Evolutionary conservation across 2,113 vertebrate genomes (phyloP).

Genomic region (Cyphomyrus plagiostoma): DNA sequence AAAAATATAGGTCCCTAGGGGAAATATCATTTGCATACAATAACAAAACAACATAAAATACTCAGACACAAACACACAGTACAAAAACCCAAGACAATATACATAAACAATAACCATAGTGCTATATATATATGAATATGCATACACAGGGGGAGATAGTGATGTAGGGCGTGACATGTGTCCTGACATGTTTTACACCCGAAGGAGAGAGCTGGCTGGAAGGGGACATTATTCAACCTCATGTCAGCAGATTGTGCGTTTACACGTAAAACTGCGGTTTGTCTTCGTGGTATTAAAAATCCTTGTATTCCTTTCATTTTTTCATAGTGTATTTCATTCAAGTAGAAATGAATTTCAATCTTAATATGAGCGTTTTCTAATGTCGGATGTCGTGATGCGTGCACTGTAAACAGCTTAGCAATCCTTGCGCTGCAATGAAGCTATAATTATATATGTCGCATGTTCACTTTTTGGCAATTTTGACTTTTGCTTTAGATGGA

Average conservation of each 20-base stretch:
- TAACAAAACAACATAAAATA: not conserved
- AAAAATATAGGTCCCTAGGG: not conserved
- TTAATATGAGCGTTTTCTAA: not conserved
- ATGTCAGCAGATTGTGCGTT: not conserved
- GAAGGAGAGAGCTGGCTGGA: not conserved
- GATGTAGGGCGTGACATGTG: no score
- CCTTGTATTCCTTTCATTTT: not conserved
- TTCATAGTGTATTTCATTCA: not conserved
- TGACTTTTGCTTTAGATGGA: not conserved
- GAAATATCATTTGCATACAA: not conserved
- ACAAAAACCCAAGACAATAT: not conserved
- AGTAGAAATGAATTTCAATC: not conserved
- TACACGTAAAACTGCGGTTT: not conserved
- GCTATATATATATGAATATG: not conserved
- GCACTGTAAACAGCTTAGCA: not conserved
- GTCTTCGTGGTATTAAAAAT: not conserved
- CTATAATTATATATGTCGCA: not conserved
- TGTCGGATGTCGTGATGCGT: not conserved
- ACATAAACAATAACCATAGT: not conserved
- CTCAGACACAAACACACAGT: not conserved
- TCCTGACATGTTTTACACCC: not conserved
- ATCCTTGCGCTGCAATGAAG: not conserved
- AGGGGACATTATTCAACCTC: not conserved
- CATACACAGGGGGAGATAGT: not conserved
- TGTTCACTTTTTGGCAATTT: not conserved